Evolutionary conservation across 2,113 vertebrate genomes (phyloP).

Genomic region (Myocastor coypus): DNA sequence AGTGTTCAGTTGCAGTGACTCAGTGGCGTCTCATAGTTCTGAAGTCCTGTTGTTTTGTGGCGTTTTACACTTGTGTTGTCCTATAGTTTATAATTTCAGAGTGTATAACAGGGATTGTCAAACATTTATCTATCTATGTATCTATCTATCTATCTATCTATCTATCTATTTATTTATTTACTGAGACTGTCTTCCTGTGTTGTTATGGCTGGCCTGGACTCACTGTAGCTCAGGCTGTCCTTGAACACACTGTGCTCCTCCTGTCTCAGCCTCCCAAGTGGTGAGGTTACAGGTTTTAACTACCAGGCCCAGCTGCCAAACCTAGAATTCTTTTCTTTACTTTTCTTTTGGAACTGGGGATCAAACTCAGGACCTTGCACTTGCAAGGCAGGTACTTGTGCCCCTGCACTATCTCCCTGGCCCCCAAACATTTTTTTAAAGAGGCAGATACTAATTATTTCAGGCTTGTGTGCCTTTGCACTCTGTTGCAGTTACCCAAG

Average conservation of each 20-base stretch:
- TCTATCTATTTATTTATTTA: no score
- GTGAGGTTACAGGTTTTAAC: neutral
- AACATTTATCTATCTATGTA: neutral
- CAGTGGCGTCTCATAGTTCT: neutral
- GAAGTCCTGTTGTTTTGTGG: neutral
- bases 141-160: no score
- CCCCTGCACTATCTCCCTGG: no score
- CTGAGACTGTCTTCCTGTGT: neutral
- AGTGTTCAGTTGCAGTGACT: neutral
- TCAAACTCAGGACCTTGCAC: no score
- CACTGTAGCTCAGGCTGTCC: neutral
- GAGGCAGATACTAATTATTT: conserved; percentile 44
- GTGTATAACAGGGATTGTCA: neutral
- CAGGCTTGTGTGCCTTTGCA: neutral
- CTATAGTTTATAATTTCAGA: conserved; percentile 2
- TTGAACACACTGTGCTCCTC: neutral
- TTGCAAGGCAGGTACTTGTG: no score
- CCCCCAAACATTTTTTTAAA: neutral
- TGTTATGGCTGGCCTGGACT: neutral
- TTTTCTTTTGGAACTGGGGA: no score
- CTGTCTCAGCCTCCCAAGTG: neutral
- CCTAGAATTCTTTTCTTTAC: no score
- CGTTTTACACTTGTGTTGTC: neutral
- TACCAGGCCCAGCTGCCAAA: neutral
- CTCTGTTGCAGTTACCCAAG: neutral